A percentile compares a stretch with the other conserved stretches of the same genome.
Evolutionary conservation across 1,140 invertebrate species (phyloP).

Genomic region (Bombus breviceps): DNA sequence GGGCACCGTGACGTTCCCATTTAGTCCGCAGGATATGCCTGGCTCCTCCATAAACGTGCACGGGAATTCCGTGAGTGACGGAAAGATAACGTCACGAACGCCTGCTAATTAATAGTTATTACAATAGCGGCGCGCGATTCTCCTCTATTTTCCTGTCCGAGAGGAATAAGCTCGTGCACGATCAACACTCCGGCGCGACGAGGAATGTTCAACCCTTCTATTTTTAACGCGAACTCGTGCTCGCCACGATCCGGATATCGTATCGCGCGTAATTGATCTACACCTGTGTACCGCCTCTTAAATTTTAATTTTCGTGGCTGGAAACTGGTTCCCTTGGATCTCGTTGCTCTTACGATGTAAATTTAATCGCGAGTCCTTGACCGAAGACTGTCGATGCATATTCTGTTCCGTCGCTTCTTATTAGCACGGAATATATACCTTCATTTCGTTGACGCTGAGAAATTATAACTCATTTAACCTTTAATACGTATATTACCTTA

Average conservation of each 20-base stretch:
- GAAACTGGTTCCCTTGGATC: neutral
- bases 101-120: conserved; percentile 69
- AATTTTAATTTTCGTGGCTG: conserved; percentile 14
- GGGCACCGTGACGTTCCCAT: conserved; percentile 82
- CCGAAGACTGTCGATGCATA: too few species aligned
- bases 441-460: neutral
- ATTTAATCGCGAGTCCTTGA: neutral
- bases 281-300: conserved; percentile 1
- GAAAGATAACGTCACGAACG: conserved; percentile 53
- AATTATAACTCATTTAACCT: neutral
- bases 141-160: neutral
- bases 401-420: neutral
- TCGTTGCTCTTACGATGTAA: neutral
- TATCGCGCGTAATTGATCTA: conserved; percentile 33
- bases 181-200: neutral
- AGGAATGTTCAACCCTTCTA: neutral
- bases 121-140: conserved; percentile 43
- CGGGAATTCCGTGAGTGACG: conserved; percentile 54
- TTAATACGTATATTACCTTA: neutral
- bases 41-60: conserved; percentile 27
- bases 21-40: conserved; percentile 71
- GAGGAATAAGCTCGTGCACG: neutral
- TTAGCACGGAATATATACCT: neutral
- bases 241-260: neutral
- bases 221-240: neutral